These are phyloP conservation scores for Calyptomena viridis DNA, from an alignment of 2,113 vertebrate species.

Conservation along the genomic window DNA sequence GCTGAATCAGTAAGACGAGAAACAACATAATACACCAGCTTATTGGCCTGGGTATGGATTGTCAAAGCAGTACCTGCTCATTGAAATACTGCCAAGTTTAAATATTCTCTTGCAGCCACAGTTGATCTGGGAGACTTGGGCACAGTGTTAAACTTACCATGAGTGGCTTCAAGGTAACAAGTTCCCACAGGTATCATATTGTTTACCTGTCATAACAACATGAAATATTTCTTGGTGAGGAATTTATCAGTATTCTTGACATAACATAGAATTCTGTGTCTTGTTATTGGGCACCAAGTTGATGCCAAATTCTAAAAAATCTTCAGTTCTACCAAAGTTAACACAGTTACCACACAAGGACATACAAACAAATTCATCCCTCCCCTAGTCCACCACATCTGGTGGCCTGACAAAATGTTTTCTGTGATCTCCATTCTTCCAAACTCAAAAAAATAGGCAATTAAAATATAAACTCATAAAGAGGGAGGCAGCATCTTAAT, in stretches of 20 bases:
- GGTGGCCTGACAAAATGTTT: not conserved
- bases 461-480: not conserved
- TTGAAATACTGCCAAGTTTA: not conserved
- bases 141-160: not conserved
- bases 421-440: not conserved
- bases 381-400: not conserved
- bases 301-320: not conserved
- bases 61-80: not conserved
- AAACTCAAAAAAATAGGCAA: not conserved
- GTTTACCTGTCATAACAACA: rapidly evolving
- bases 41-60: not conserved
- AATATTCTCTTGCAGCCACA: not conserved
- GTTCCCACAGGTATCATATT: too few species aligned
- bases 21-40: not conserved
- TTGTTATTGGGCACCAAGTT: not conserved
- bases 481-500: not conserved
- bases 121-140: not conserved
- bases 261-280: not conserved
- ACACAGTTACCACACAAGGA: not conserved
- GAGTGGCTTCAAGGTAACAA: not conserved
- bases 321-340: not conserved
- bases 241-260: not conserved
- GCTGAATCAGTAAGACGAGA: not conserved
- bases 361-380: not conserved
- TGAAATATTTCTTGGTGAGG: not conserved